phyloP scores from a whole-genome alignment of 2,113 vertebrate species.

The Platichthys flesus region DNA sequence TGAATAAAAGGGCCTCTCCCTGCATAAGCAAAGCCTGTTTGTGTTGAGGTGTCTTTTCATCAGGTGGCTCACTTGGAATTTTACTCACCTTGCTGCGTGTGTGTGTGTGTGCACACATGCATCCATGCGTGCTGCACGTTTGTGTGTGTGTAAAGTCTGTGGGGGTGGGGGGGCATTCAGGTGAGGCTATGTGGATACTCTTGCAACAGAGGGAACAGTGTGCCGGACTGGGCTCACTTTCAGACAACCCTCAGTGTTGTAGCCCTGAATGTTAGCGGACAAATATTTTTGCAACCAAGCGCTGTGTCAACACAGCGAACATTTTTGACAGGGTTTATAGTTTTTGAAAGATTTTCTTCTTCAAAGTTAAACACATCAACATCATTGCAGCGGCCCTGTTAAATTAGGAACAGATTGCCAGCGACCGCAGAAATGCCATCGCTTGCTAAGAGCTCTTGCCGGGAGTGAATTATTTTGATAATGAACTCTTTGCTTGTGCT shows the following conservation, averaged over 20 bases:
- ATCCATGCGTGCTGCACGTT: slow-evolving; percentile 52
- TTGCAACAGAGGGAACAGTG: slow-evolving; percentile 83
- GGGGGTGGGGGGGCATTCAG: slow-evolving; percentile 51
- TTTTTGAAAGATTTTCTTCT: slow-evolving; percentile 72
- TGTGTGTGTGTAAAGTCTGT: slow-evolving; percentile 55
- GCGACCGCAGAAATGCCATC: slow-evolving; percentile 53
- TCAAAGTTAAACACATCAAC: slow-evolving; percentile 77
- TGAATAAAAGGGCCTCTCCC: slow-evolving; percentile 80
- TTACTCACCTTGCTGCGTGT: slow-evolving; percentile 65
- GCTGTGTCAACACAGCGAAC: slow-evolving; percentile 77
- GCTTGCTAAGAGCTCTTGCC: slow-evolving; percentile 30
- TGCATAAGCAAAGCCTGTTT: slow-evolving; percentile 77
- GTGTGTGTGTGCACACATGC: slow-evolving; percentile 47
- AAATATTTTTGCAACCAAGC: slow-evolving; percentile 82
- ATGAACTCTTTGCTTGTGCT: slow-evolving; percentile 29
- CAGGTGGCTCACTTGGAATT: slow-evolving; percentile 72
- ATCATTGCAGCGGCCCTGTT: slow-evolving; percentile 72
- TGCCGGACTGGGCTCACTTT: slow-evolving; percentile 62
- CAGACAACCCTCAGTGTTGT: slow-evolving; percentile 78
- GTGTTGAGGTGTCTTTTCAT: slow-evolving; percentile 80
- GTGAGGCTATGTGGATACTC: slow-evolving; percentile 69
- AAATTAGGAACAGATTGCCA: slow-evolving; percentile 67
- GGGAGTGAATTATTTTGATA: slow-evolving; percentile 37
- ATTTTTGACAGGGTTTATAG: slow-evolving; percentile 77
- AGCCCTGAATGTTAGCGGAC: slow-evolving; percentile 69